Evolutionary conservation across 2,113 vertebrate genomes (phyloP), one percentile per base, ranked within the genome.

Genomic region (Pygoscelis antarcticus): DNA sequence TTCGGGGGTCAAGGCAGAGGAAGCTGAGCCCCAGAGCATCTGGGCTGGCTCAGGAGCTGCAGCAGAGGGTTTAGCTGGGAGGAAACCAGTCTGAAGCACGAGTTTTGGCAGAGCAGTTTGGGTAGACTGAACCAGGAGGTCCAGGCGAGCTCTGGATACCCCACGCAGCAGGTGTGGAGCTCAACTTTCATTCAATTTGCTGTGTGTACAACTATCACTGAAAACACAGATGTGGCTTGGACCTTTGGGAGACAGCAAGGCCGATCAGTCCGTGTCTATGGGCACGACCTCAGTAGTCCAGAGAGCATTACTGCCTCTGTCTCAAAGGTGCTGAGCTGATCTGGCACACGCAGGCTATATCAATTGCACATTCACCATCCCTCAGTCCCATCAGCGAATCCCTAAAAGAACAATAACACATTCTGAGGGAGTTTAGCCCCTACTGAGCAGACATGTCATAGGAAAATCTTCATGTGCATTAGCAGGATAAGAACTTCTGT

Each of bases 141-240:
- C 21, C 42, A 71, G 10, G 38, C 1, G 9, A 65, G 9, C 7
- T 75, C 44, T 72, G 40, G 6, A 23, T 52, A 47, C 6, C 10
- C 16, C 18, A 34, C 0, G 1, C 1, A 47, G 4, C 14, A 62
- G 8, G 6, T 23, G 15, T 7, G 57, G 3, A 40, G 13, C 10
- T 52, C 23, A 74, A 7, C 1, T 58, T 78, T 58, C 2, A 0
- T 51, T 36, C 36, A 6, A 4, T 58, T 89, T 75, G 5, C 46
- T 76, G 9, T 23, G 10, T 3, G 2, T n/a, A 21, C 8, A 20
- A 2, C 16, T 65, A 6, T 17, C 27, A 57, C 23, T 75, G 29
- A 34, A 87, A 84, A 47, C 14, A 57, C 4, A 62, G 26, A 18
- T 6, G 6, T 47, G 11, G 4, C 42, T 46, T 57, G 13, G 38